Evolutionary conservation across 2,888 invertebrate genomes (phyloP).

Genomic region (Epirrhoe alternata): DNA sequence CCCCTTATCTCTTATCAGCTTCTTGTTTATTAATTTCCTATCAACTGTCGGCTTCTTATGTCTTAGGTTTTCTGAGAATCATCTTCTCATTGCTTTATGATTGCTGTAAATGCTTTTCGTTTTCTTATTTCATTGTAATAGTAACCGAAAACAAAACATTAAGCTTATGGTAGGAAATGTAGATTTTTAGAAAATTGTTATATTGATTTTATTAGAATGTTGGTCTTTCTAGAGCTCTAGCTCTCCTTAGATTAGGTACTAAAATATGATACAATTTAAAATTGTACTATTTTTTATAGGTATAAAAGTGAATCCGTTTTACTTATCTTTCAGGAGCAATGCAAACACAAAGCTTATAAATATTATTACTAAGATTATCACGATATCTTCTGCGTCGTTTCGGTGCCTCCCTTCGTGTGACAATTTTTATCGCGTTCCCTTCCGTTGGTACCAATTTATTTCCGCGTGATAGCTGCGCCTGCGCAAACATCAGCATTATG

Average conservation of each 20-base stretch:
- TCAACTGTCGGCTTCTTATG: constrained; percentile 63
- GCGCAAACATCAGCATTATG: constrained; percentile 72
- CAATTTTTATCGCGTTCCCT: constrained; percentile 78
- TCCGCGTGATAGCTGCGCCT: constrained; percentile 78
- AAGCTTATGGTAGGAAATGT: too few relatives aligned
- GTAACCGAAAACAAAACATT: background rate
- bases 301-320: constrained; percentile 41
- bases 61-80: constrained; percentile 35
- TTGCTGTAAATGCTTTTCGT: background rate
- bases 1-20: constrained; percentile 69
- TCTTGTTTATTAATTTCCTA: constrained; percentile 74
- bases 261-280: background rate
- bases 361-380: constrained; percentile 40
- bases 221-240: too few relatives aligned
- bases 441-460: constrained; percentile 79
- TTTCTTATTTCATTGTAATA: background rate
- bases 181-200: too few relatives aligned
- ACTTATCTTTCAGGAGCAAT: constrained; percentile 37
- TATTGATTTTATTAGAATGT: too few relatives aligned
- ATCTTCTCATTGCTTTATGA: background rate
- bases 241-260: background rate
- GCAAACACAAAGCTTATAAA: constrained; percentile 33
- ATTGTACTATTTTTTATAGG: background rate
- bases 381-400: constrained; percentile 36
- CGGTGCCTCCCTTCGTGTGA: constrained; percentile 53